Conservation (phyloP, 2,113 vertebrate species). For the Pardalotus punctatus region DNA sequence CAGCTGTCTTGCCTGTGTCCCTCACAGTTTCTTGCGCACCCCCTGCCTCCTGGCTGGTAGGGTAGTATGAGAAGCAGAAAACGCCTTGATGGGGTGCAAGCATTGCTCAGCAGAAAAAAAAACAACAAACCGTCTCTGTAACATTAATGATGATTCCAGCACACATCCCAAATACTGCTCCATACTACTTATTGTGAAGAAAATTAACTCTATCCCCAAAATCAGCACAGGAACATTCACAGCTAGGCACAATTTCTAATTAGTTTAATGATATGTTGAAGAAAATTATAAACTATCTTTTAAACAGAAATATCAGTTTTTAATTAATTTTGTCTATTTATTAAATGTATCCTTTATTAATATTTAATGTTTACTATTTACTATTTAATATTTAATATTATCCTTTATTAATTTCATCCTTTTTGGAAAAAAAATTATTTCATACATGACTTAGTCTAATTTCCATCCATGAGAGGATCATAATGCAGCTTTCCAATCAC, state of each 20-base stretch:
- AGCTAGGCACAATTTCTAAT: background rate
- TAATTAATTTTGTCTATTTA: background rate
- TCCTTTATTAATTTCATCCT: too few species aligned
- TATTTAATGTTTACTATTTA: too few species aligned
- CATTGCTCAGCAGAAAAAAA: background rate
- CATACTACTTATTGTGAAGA: background rate
- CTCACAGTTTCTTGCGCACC: background rate
- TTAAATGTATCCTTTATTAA: background rate
- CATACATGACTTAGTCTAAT: too few species aligned
- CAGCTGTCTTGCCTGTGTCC: too few species aligned
- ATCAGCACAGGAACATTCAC: background rate
- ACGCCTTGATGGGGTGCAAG: background rate
- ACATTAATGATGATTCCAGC: background rate
- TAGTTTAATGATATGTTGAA: background rate
- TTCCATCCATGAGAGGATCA: background rate
- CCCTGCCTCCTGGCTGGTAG: background rate
- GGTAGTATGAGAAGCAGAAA: rapidly evolving
- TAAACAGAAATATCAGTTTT: background rate
- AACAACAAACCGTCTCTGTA: too few species aligned
- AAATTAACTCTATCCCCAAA: background rate
- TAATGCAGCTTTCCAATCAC: background rate
- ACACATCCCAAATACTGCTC: background rate
- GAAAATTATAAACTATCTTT: background rate
- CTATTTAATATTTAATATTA: too few species aligned
- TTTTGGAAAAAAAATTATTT: too few species aligned